Evolutionary conservation across 2,888 invertebrate genomes (phyloP), one percentile per base, ranked within the genome.

Genomic region (Desoria tigrina): DNA sequence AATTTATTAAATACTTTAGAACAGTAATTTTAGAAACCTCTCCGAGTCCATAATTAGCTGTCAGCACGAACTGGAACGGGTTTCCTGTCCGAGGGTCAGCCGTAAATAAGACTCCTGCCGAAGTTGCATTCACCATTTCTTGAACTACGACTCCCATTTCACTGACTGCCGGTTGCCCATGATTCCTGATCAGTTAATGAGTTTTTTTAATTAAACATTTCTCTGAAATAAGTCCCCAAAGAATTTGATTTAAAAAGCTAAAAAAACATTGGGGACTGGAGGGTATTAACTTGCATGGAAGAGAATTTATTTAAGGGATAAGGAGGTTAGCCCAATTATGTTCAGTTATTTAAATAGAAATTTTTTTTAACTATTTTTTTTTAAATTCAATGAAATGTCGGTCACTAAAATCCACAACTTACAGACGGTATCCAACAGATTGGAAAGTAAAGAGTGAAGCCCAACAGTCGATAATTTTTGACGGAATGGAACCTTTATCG

Each of bases 121-220:
- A 83, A 0, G 79, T 77, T 1, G 90, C 84, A 16, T 83, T 78
- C 23, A 90, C 87, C 86, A 93, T 86, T 32, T 54, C 54, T 79
- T 94, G 93, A 1, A 94, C 83, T 24, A 90, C 90, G 7, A 93
- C 90, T 0, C 87, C 91, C 83, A 92, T 90, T 21, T 86, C 84
- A 14, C 86, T 83, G 54, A 82, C 77, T 51, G 91, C 83, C 1
- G 84, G 82, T 78, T 89, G 86, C 0, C 91, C 90, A 78, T 89
- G 87, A 78, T 89, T 88, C 78, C 90, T 89, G 16, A 26, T 7
- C 3, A n/a, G n/a, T n/a, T 60, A 11, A 56, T 18, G 16, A 11
- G 26, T 11, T 16, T 39, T 39, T 39, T 11, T 16, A 39, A 39
- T 39, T 39, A 39, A 39, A 39, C 9, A 11, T 39, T 9, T 39